Conservation (phyloP, 1,140 invertebrate species). For the Euura lappo region DNA sequence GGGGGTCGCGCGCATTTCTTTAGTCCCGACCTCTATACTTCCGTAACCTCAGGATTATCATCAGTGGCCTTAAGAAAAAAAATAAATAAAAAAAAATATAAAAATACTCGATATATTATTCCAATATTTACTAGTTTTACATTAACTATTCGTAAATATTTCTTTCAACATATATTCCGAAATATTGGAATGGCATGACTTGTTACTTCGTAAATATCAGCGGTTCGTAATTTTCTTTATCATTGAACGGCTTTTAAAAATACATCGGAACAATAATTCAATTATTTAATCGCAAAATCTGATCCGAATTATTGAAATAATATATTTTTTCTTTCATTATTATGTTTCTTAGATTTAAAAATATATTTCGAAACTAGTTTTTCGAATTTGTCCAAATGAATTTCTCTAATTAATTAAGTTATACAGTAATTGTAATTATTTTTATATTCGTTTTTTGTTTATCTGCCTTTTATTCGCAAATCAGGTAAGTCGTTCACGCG, state of each 20-base stretch:
- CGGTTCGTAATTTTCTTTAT: constrained; percentile 31
- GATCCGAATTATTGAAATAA: too few relatives aligned
- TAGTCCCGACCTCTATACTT: constrained; percentile 23
- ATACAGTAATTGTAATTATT: too few relatives aligned
- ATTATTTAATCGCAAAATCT: too few relatives aligned
- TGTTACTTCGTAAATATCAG: constrained; percentile 47
- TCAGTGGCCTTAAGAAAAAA: constrained; percentile 10
- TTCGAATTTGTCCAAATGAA: too few relatives aligned
- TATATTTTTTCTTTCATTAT: too few relatives aligned
- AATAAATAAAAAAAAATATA: too few relatives aligned
- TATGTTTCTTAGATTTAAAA: too few relatives aligned
- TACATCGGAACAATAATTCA: too few relatives aligned
- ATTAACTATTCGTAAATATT: not conserved
- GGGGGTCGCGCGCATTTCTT: constrained; percentile 41
- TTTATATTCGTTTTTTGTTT: not conserved
- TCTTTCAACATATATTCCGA: constrained; percentile 1
- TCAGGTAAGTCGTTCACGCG: constrained; percentile 80
- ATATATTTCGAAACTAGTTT: too few relatives aligned
- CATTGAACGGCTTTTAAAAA: too few relatives aligned
- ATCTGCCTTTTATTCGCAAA: constrained; percentile 22
- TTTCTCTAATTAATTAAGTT: too few relatives aligned
- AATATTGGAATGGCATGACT: constrained; percentile 40
- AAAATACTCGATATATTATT: too few relatives aligned
- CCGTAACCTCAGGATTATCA: constrained; percentile 31
- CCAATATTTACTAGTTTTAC: not conserved